Conservation (phyloP, 1,140 invertebrate species). For the Anadara kagoshimensis region DNA sequence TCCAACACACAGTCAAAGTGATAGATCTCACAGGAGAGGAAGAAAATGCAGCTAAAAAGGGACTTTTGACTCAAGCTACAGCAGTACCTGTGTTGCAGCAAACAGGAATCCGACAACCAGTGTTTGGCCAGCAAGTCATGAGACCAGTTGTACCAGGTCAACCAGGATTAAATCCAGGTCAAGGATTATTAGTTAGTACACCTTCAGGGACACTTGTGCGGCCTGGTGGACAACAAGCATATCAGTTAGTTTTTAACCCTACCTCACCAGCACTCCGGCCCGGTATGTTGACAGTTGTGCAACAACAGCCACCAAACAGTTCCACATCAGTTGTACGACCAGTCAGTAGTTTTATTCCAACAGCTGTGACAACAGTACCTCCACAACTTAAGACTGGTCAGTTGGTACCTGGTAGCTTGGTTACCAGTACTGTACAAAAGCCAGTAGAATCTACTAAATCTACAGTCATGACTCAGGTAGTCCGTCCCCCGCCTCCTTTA, state of each 20-base stretch:
- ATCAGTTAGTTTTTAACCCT: conserved; percentile 49
- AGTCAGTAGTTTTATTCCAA: background rate
- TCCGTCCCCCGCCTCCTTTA: conserved; percentile 43
- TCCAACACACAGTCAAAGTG: conserved; percentile 31
- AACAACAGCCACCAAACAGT: conserved; percentile 6
- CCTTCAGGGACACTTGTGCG: conserved; percentile 45
- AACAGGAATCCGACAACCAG: background rate
- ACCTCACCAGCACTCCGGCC: conserved; percentile 34
- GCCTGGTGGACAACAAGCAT: conserved; percentile 30
- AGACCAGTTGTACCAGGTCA: conserved; percentile 27
- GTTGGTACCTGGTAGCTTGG: background rate
- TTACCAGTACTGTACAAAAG: background rate
- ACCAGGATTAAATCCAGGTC: conserved; percentile 16
- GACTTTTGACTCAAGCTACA: conserved; percentile 4
- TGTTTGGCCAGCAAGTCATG: conserved; percentile 3
- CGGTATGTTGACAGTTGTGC: conserved; percentile 45
- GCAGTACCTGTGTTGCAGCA: background rate
- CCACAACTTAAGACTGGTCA: conserved; percentile 12
- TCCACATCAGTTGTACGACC: conserved; percentile 10
- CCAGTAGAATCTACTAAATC: background rate
- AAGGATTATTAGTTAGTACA: conserved; percentile 45
- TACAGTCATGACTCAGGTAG: conserved; percentile 6
- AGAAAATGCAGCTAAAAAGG: conserved; percentile 32
- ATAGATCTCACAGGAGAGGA: conserved; percentile 56
- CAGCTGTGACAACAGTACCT: conserved; percentile 8